A percentile compares a stretch with the other conserved stretches of the same genome.
phyloP scores from a whole-genome alignment of 2,797 vertebrate species.

The Ispidina picta region DNA sequence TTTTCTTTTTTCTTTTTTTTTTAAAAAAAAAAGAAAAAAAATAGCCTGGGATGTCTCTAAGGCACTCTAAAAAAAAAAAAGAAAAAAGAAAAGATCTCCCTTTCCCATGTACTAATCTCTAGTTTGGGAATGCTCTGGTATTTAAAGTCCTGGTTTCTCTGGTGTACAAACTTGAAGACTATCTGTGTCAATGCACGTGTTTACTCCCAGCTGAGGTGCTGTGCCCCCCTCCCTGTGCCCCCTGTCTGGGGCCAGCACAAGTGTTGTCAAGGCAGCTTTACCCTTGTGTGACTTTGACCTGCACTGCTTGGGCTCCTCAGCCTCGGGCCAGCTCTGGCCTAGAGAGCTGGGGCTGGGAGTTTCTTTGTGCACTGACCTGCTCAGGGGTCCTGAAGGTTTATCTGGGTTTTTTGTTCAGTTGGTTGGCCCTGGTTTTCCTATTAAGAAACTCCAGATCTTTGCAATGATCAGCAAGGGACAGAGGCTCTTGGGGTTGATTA shows the following conservation, averaged over 20 bases:
- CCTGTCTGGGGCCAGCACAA: conserved; percentile 6
- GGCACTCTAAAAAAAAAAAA: conserved; percentile 18
- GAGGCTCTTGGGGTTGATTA: background rate
- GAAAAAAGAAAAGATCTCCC: background rate
- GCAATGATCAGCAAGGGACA: background rate
- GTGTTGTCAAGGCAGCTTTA: background rate
- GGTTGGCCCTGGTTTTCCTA: background rate
- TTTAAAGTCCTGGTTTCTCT: conserved; percentile 58
- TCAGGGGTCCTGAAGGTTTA: background rate
- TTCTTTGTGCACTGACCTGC: conserved; percentile 17
- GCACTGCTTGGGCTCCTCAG: background rate
- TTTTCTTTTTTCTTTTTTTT: background rate
- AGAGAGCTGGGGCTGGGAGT: background rate
- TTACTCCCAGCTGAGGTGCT: conserved; percentile 54
- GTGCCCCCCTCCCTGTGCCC: background rate
- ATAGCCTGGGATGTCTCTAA: conserved; percentile 16
- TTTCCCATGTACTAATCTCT: conserved; percentile 40
- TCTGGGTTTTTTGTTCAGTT: background rate
- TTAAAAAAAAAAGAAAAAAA: background rate
- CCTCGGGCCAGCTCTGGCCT: background rate
- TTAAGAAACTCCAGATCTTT: conserved; percentile 27
- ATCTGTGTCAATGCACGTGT: conserved; percentile 67
- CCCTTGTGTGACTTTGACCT: background rate
- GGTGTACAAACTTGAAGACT: conserved; percentile 46
- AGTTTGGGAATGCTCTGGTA: conserved; percentile 49